Percentiles rank a stretch among this genome's conserved stretches.
Conservation (phyloP, 2,888 invertebrate genomes). For the Norana najaformis region DNA sequence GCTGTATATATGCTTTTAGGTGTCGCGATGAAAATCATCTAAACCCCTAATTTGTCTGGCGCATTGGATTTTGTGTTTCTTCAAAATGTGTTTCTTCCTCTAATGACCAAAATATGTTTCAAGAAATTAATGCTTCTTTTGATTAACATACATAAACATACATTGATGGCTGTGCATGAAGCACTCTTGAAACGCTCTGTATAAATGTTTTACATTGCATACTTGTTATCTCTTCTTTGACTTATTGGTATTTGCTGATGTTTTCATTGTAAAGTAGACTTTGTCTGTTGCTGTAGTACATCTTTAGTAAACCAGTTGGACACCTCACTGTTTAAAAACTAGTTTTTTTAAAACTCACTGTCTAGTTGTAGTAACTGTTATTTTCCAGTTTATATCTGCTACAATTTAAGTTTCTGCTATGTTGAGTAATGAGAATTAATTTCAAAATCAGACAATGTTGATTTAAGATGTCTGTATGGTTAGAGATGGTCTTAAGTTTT, state of each 20-base stretch:
- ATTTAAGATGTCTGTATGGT: constrained; percentile 10
- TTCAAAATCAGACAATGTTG: not conserved
- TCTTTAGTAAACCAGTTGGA: not conserved
- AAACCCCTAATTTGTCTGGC: not conserved
- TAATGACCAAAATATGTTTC: not conserved
- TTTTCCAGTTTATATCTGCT: not conserved
- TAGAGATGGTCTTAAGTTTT: constrained; percentile 7
- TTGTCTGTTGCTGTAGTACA: constrained; percentile 1
- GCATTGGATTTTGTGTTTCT: constrained; percentile 2
- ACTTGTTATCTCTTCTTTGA: not conserved
- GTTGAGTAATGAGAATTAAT: not conserved
- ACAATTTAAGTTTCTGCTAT: not conserved
- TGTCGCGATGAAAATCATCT: not conserved
- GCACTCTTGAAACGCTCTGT: not conserved
- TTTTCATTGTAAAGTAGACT: not conserved
- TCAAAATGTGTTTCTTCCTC: not conserved
- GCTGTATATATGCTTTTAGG: not conserved
- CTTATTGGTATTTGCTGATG: constrained; percentile 7
- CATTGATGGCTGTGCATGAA: not conserved
- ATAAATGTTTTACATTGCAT: constrained; percentile 2
- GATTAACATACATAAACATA: not conserved
- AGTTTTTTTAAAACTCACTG: not conserved
- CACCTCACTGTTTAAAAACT: not conserved
- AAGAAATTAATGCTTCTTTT: constrained; percentile 13
- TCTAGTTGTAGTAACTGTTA: not conserved